A percentile compares a stretch with the other conserved stretches of the same genome.
phyloP scores from a whole-genome alignment of 1,140 invertebrate genomes.

The Oedothorax gibbosus region DNA sequence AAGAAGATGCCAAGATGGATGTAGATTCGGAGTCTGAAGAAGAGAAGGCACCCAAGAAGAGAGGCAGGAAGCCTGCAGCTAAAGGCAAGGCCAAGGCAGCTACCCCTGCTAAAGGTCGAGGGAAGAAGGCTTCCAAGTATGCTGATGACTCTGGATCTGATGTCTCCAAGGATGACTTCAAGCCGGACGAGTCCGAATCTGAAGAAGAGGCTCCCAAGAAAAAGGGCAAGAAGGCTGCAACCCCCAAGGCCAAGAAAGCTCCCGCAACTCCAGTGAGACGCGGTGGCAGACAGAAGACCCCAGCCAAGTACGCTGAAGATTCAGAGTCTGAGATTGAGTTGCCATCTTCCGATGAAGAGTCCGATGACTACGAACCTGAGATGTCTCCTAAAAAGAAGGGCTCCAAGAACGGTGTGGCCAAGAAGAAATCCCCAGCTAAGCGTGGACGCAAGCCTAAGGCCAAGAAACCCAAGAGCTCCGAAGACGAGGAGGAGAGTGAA shows the following conservation, averaged over 20 bases:
- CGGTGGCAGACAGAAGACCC: conserved; percentile 14
- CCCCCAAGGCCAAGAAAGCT: conserved; percentile 2
- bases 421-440: neutral
- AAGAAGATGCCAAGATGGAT: conserved; percentile 18
- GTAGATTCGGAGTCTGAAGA: conserved; percentile 18
- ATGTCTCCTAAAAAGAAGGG: conserved; percentile 7
- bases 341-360: conserved; percentile 4
- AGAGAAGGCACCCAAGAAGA: conserved; percentile 27
- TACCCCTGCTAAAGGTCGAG: neutral
- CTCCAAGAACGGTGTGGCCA: conserved; percentile 22
- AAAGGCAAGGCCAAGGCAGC: conserved; percentile 9
- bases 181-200: neutral
- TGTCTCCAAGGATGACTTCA: neutral
- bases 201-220: conserved; percentile 22
- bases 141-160: conserved; percentile 28
- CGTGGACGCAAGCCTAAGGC: conserved; percentile 22
- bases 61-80: conserved; percentile 2
- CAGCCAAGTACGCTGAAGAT: conserved; percentile 30
- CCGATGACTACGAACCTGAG: conserved; percentile 6
- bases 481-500: conserved; percentile 23
- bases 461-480: conserved; percentile 33
- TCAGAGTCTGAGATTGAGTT: conserved; percentile 25
- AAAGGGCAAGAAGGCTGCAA: neutral
- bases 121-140: conserved; percentile 18
- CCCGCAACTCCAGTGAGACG: neutral